phyloP scores from a whole-genome alignment of 2,888 invertebrate genomes.

The Vesta saturnalis region DNA sequence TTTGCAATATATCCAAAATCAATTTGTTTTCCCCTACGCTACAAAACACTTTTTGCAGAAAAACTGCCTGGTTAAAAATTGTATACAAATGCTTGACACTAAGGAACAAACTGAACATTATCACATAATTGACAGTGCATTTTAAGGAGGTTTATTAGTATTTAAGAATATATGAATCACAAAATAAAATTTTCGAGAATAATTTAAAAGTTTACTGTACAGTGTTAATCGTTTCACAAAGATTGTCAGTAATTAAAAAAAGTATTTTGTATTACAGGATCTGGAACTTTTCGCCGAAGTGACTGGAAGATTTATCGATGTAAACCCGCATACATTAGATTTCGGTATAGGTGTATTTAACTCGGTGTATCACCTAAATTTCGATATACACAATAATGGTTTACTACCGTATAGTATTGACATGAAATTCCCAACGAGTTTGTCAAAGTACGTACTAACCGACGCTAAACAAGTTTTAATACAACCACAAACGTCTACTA shows the following conservation, averaged over 20 bases:
- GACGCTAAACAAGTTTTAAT: slow-evolving; percentile 32
- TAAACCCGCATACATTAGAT: slow-evolving; percentile 43
- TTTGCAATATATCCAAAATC: too few species aligned
- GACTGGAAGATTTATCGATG: slow-evolving; percentile 44
- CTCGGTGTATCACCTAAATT: slow-evolving; percentile 46
- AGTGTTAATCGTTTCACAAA: too few species aligned
- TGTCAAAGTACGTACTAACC: slow-evolving; percentile 42
- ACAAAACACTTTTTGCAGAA: too few species aligned
- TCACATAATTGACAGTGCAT: too few species aligned
- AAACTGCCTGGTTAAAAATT: too few species aligned
- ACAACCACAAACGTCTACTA: slow-evolving; percentile 9
- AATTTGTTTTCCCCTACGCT: too few species aligned
- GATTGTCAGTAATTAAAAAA: not conserved
- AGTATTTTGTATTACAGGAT: slow-evolving; percentile 35
- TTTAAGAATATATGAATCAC: too few species aligned
- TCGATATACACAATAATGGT: slow-evolving; percentile 41
- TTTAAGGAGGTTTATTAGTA: too few species aligned
- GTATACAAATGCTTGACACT: too few species aligned
- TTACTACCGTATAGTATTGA: slow-evolving; percentile 35
- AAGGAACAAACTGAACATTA: too few species aligned
- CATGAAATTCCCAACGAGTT: slow-evolving; percentile 42
- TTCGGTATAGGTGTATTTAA: slow-evolving; percentile 46
- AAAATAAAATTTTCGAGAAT: too few species aligned
- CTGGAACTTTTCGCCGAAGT: slow-evolving; percentile 39
- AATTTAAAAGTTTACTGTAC: too few species aligned